Percentiles rank a stretch among this genome's conserved stretches.
These are phyloP conservation scores for Synchiropus splendidus DNA, from an alignment of 2,113 vertebrate species.

Conservation along the genomic window DNA sequence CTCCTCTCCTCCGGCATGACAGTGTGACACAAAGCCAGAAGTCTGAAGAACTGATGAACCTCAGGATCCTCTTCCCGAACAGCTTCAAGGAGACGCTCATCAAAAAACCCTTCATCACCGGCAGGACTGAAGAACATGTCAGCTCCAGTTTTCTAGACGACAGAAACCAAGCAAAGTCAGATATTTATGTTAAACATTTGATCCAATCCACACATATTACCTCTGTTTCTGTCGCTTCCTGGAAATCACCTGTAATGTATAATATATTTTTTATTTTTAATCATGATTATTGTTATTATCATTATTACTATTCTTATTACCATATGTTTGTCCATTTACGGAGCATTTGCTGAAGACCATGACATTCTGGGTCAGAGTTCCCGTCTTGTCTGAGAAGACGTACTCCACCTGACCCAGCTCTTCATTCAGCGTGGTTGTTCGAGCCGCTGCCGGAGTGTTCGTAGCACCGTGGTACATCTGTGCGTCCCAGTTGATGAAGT, in stretches of 20 bases:
- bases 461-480: slow-evolving; percentile 86
- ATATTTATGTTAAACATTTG: no score
- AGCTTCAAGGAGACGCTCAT: no score
- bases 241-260: no score
- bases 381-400: slow-evolving; percentile 95
- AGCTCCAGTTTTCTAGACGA: no score
- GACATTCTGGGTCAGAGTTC: slow-evolving; percentile 94
- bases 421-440: slow-evolving; percentile 91
- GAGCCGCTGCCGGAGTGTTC: slow-evolving; percentile 82
- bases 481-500: slow-evolving; percentile 89
- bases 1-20: slow-evolving; percentile 89
- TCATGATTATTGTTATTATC: no score
- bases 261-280: no score
- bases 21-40: slow-evolving; percentile 87
- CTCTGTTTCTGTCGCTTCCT: no score
- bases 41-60: slow-evolving; percentile 76
- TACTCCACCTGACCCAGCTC: slow-evolving; percentile 95
- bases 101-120: no score
- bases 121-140: slow-evolving; percentile 77
- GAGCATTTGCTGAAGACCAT: slow-evolving; percentile 93
- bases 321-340: slow-evolving; percentile 80
- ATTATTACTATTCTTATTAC: no score
- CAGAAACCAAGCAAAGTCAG: no score
- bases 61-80: slow-evolving; percentile 61
- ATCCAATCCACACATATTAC: no score